These are phyloP conservation scores for Glaucopsyche alexis DNA, from an alignment of 2,888 invertebrate genomes.

Conservation along the genomic window DNA sequence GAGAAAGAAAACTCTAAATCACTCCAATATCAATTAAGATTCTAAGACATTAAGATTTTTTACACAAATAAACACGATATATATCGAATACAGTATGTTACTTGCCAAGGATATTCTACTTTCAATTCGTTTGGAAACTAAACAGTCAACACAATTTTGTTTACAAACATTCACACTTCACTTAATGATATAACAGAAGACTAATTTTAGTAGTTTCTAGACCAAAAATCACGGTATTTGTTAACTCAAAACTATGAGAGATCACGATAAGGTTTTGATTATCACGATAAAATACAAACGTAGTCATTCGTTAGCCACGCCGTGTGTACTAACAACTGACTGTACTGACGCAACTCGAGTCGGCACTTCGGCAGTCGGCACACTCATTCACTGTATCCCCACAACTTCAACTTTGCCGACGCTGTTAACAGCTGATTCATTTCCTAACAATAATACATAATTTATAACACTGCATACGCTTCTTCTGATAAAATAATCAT, in stretches of 20 bases:
- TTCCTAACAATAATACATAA: constrained; percentile 38
- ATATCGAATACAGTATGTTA: not conserved
- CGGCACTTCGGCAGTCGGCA: constrained; percentile 40
- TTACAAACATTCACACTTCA: constrained; percentile 12
- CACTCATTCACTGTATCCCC: constrained; percentile 39
- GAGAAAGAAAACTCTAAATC: not conserved
- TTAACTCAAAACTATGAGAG: constrained; percentile 35
- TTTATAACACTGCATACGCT: constrained; percentile 2
- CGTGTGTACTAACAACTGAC: constrained; percentile 49
- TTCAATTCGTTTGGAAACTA: not conserved
- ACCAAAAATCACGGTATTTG: constrained; percentile 21
- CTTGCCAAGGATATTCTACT: constrained; percentile 19
- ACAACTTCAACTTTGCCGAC: constrained; percentile 52
- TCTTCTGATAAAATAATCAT: constrained; percentile 1
- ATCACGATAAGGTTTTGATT: constrained; percentile 51
- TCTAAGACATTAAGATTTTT: not conserved
- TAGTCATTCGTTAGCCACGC: constrained; percentile 48
- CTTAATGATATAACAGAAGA: not conserved
- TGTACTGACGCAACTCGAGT: constrained; percentile 51
- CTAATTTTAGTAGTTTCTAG: not conserved
- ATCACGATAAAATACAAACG: constrained; percentile 38
- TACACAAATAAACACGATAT: constrained; percentile 3
- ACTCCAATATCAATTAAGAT: constrained; percentile 10
- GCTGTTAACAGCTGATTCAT: constrained; percentile 68
- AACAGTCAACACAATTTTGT: not conserved